These are phyloP conservation scores for Limnephilus auricula DNA, from an alignment of 2,888 invertebrate genomes.

Conservation along the genomic window DNA sequence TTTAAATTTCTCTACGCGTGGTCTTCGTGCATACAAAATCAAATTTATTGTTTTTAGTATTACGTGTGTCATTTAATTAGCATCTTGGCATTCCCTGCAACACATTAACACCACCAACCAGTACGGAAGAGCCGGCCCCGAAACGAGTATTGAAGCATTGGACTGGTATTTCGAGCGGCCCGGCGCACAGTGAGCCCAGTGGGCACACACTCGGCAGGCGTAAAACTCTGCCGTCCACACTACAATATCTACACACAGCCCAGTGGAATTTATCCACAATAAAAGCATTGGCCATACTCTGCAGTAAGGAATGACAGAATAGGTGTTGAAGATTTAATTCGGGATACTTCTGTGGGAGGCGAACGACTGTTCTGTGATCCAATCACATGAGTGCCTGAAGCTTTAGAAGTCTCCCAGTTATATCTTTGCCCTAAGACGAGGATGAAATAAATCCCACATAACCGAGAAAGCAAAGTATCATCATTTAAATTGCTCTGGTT, in stretches of 20 bases:
- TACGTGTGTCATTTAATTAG: background rate
- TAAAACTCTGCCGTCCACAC: background rate
- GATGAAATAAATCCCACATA: no score
- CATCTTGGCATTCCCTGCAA: conserved; percentile 25
- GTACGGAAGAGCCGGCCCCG: conserved; percentile 42
- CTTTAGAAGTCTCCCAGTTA: background rate
- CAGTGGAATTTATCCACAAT: background rate
- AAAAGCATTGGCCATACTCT: background rate
- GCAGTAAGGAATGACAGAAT: background rate
- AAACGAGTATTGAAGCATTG: conserved; percentile 47
- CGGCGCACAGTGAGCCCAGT: background rate
- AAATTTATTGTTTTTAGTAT: background rate
- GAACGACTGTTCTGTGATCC: no score
- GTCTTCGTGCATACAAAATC: background rate
- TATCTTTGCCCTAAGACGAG: no score
- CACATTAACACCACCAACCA: conserved; percentile 46
- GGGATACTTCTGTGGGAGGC: background rate
- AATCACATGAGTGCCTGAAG: background rate
- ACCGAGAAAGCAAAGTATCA: no score
- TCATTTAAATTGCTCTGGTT: background rate
- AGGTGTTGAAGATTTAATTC: background rate
- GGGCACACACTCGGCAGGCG: conserved; percentile 10
- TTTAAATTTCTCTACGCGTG: background rate
- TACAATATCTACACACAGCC: no score
- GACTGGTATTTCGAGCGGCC: conserved; percentile 38